Percentiles rank a stretch among this genome's conserved stretches.
Conservation (phyloP, 35 echinoderm and acorn worm species). For the Hemicentrotus pulcherrimus region DNA sequence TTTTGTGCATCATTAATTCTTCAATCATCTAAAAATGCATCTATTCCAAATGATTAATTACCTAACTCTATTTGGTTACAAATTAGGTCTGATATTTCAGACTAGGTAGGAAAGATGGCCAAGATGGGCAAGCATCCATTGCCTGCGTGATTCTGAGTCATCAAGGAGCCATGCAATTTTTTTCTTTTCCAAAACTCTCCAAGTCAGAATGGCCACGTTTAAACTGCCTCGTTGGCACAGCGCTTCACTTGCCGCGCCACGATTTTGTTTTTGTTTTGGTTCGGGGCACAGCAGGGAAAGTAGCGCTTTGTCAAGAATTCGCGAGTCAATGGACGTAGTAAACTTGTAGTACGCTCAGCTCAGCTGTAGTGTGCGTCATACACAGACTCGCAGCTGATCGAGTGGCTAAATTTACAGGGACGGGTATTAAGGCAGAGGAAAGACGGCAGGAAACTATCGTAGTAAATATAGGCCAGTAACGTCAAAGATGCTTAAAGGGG, state of each 20-base stretch:
- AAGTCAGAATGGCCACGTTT: background rate
- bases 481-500: constrained; percentile 31
- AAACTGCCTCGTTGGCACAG: background rate
- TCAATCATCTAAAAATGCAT: background rate
- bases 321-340: constrained; percentile 33
- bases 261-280: constrained; percentile 27
- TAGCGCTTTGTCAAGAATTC: background rate
- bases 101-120: background rate
- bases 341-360: background rate
- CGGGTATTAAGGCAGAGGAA: constrained; percentile 12
- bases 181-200: background rate
- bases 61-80: background rate
- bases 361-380: constrained; percentile 39
- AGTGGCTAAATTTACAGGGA: background rate
- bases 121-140: background rate
- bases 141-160: constrained; percentile 41
- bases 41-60: background rate
- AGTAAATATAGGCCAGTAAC: constrained; percentile 44
- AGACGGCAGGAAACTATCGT: constrained; percentile 20
- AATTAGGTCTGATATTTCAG: no score
- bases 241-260: background rate
- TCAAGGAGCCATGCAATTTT: background rate
- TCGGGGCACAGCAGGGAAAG: background rate
- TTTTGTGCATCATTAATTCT: no score
- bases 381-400: background rate